Evolutionary conservation across 2,888 invertebrate genomes (phyloP), one percentile per base, ranked within the genome.

Genomic region (Torymus aiolomorphi): DNA sequence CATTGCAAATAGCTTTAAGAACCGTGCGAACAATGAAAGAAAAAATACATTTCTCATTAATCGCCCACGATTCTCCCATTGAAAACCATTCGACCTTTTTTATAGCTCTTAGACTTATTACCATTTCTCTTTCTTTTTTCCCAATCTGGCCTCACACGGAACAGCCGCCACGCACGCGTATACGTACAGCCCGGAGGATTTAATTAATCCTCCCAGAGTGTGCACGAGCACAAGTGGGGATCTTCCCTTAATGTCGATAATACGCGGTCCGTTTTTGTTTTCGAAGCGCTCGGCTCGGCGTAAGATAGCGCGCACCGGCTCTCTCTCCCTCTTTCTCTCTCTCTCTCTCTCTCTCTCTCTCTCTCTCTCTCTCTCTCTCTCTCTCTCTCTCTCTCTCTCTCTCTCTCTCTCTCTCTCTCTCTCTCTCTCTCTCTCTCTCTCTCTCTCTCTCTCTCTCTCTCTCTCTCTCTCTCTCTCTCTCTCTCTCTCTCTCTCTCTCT

Each of bases 161-260:
- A 20, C 54, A 54, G 63, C 61, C 24, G 42, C 42, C 61, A 57
- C 12, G 83, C 83, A 81, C 82, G 83, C 85, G 82, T 31, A 49
- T n/a, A 14, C n/a, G 65, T 65, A 18, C 83, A 42, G 20, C 51
- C 42, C 13, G 18, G 84, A 84, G 86, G 81, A 84, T 85, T 88
- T 87, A 87, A 86, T 87, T 87, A 88, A 88, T 88, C 87, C 87
- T 85, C 84, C 86, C 85, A 84, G 86, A 69, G 67, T 56, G 76
- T 83, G 81, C 80, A 42, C 42, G 42, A 42, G 82, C 82, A 83
- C 83, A 84, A 83, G 82, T 83, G 63, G 82, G 82, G 82, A 84
- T 84, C 83, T 84, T 82, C 84, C 84, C 84, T 84, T 83, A 84
- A 83, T 85, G 85, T 84, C 84, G 85, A 86, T 86, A 85, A 85